Percentiles rank a stretch among this genome's conserved stretches.
Evolutionary conservation across 2,797 vertebrate genomes (phyloP).

Genomic region (Anomalospiza imberbis): DNA sequence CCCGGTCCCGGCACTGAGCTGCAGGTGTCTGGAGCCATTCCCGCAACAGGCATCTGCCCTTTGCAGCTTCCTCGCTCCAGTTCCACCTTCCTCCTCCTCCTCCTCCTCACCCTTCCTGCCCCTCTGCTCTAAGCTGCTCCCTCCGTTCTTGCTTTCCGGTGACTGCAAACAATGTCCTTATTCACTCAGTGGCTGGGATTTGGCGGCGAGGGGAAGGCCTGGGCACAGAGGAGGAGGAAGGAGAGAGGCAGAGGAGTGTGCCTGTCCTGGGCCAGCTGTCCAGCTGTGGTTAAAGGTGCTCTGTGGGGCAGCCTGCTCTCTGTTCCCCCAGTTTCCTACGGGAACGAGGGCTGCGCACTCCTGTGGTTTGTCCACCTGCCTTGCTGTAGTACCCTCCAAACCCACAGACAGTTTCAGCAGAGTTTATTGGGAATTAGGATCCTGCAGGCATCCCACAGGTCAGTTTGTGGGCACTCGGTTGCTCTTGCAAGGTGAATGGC

Average conservation of each 20-base stretch:
- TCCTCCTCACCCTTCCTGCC: constrained; percentile 37
- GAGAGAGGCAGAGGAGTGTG: neutral
- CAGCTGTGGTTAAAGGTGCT: neutral
- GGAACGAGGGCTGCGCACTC: neutral
- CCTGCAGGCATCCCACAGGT: neutral
- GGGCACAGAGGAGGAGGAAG: neutral
- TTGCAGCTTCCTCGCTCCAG: neutral
- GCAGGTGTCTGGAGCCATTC: constrained; percentile 68
- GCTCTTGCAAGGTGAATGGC: neutral
- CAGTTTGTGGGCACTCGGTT: rapidly evolving
- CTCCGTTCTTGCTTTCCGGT: constrained; percentile 58
- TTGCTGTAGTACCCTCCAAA: neutral
- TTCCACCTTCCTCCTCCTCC: constrained; percentile 58
- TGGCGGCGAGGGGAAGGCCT: neutral
- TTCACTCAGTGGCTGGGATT: constrained; percentile 23
- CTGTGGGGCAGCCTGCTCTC: neutral
- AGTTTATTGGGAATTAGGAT: neutral
- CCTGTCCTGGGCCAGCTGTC: neutral
- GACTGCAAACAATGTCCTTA: constrained; percentile 56
- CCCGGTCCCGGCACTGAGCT: neutral
- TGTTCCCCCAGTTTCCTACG: rapidly evolving
- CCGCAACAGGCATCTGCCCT: constrained; percentile 47
- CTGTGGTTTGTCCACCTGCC: neutral
- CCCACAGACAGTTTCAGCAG: neutral
- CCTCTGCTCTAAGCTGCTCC: constrained; percentile 17